Evolutionary conservation across 92 coral and sea anemone species (phyloP).

Genomic region (Palythoa grandiflora): DNA sequence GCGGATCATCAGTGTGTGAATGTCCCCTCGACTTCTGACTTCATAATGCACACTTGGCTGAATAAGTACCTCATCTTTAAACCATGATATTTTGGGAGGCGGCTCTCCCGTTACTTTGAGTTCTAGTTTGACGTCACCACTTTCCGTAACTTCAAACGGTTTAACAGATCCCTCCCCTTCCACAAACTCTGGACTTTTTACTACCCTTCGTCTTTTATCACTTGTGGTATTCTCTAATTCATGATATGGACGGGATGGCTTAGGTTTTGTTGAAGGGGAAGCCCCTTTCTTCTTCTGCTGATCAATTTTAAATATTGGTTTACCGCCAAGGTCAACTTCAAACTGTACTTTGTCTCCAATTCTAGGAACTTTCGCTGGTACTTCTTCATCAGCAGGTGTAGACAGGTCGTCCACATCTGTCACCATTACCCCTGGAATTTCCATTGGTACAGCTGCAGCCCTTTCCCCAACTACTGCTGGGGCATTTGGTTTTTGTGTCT

Average conservation of each 20-base stretch:
- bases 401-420: conserved; percentile 17
- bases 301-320: conserved; percentile 58
- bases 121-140: conserved; percentile 59
- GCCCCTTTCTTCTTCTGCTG: conserved; percentile 48
- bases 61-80: conserved; percentile 51
- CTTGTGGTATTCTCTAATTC: neutral
- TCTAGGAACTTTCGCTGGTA: conserved; percentile 44
- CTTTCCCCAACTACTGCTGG: neutral
- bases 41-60: conserved; percentile 50
- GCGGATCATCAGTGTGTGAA: conserved; percentile 71
- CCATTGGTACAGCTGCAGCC: conserved; percentile 26
- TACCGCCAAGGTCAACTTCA: conserved; percentile 48
- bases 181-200: conserved; percentile 38
- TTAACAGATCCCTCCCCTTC: conserved; percentile 45
- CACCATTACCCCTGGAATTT: conserved; percentile 36
- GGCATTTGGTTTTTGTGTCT: neutral
- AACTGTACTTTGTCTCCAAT: conserved; percentile 38
- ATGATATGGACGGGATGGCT: conserved; percentile 15
- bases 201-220: conserved; percentile 34
- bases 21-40: conserved; percentile 60
- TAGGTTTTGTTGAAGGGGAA: conserved; percentile 33
- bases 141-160: conserved; percentile 48
- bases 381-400: conserved; percentile 24
- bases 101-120: conserved; percentile 62
- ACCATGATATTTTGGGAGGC: conserved; percentile 58